Evolutionary conservation across 2,888 invertebrate species (phyloP), one percentile per base, ranked within the genome.

Genomic region (Catocala fraxini): DNA sequence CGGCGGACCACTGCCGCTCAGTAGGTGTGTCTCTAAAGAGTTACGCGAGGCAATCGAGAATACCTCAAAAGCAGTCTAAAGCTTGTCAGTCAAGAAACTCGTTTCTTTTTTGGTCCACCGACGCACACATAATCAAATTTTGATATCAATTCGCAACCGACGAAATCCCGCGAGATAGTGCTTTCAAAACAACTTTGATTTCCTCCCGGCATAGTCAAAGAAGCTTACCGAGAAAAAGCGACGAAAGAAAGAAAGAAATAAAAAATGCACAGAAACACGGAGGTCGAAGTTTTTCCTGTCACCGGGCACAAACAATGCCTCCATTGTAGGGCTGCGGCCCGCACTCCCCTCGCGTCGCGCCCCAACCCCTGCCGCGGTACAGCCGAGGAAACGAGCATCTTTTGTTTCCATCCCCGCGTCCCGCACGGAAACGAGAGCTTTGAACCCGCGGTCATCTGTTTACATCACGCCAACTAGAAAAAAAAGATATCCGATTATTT

Each of bases 261-360:
- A 93, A 93, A 93, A 93, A 92, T 90, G 91, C 91, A 92, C 89
- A 91, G 92, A 91, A 92, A 92, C 92, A 93, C 91, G 90, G 93
- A 92, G 93, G 93, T 93, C 89, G 93, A 91, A 92, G 94, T 93
- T 94, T 94, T 93, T 93, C 93, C 93, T 92, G 93, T 93, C 93
- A 93, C 92, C 92, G 93, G 90, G 90, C 89, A 93, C 92, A 93
- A 93, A 94, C 94, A 94, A 94, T 93, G 89, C 86, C 84, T 87
- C 90, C 79, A 93, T 92, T 93, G 93, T 94, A 85, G 84, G 78
- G 75, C 78, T 79, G 76, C 75, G 80, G 75, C 73, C 74, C 79
- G 62, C 71, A 64, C 70, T 70, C 77, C 75, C 77, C 76, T 76
- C 74, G 67, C 79, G 58, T 71, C 75, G 70, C 68, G 70, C 75